phyloP scores from a whole-genome alignment of 1,140 invertebrate genomes.

The Apis dorsata region DNA sequence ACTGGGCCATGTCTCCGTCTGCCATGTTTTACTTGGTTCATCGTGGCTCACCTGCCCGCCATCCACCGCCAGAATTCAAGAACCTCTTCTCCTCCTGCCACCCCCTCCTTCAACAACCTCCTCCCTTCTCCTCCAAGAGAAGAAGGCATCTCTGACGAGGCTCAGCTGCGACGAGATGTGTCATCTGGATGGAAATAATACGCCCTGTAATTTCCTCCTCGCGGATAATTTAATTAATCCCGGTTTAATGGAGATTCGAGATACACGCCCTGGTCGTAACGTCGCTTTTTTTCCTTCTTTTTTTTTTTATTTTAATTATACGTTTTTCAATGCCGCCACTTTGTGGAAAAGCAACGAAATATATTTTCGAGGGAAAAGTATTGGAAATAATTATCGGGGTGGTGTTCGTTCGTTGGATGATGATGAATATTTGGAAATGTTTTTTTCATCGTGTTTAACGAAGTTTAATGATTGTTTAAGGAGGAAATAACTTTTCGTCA shows the following conservation, averaged over 20 bases:
- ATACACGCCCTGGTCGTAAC: not conserved
- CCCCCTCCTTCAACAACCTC: not conserved
- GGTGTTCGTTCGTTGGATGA: too few species aligned
- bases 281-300: constrained; percentile 8
- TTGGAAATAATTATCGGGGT: too few species aligned
- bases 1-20: constrained; percentile 73
- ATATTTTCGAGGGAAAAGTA: too few species aligned
- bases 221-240: constrained; percentile 38
- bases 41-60: constrained; percentile 56
- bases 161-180: not conserved
- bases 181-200: constrained; percentile 27
- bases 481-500: too few species aligned
- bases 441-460: too few species aligned
- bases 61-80: constrained; percentile 14
- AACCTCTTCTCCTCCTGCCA: not conserved
- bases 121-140: not conserved
- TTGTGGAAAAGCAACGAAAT: not conserved
- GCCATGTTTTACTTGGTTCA: constrained; percentile 58
- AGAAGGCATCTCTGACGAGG: constrained; percentile 16
- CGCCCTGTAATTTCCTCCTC: constrained; percentile 6
- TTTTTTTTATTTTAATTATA: constrained; percentile 20
- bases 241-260: constrained; percentile 35
- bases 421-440: too few species aligned
- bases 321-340: not conserved
- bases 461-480: too few species aligned